Conservation (phyloP, 1,140 invertebrate genomes). For the Pygmarrhopalites habei region DNA sequence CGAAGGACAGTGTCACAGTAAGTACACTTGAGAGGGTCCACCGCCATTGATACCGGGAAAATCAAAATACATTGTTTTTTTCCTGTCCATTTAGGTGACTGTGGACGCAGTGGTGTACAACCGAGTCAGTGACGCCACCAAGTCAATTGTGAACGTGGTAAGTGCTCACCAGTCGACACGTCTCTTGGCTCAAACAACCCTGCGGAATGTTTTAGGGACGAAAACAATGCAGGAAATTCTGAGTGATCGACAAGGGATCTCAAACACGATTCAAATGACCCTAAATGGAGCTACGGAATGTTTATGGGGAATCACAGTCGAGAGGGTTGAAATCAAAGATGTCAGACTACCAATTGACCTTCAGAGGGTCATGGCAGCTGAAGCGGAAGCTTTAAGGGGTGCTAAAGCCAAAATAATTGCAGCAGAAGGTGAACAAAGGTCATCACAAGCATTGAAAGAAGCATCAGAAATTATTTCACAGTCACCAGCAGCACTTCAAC, state of each 20-base stretch:
- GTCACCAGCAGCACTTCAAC: too few relatives aligned
- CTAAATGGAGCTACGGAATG: conserved; percentile 50
- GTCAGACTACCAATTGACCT: conserved; percentile 55
- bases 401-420: conserved; percentile 52
- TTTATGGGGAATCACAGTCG: conserved; percentile 54
- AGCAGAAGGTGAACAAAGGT: conserved; percentile 51
- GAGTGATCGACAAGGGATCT: conserved; percentile 45
- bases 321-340: conserved; percentile 49
- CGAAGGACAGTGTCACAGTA: conserved; percentile 56
- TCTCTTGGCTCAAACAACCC: conserved; percentile 47
- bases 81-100: conserved; percentile 42
- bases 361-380: conserved; percentile 54
- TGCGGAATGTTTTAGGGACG: conserved; percentile 48
- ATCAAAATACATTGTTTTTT: too few relatives aligned
- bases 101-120: conserved; percentile 55
- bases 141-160: conserved; percentile 93
- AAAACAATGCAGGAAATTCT: conserved; percentile 47
- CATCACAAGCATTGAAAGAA: too few relatives aligned
- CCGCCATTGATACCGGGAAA: too few relatives aligned
- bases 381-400: conserved; percentile 52
- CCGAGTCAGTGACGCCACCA: conserved; percentile 78
- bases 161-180: conserved; percentile 82
- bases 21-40: conserved; percentile 37
- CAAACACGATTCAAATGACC: conserved; percentile 43
- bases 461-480: too few relatives aligned